Percentiles rank a stretch among this genome's conserved stretches.
Evolutionary conservation across 2,797 vertebrate species (phyloP).

Genomic region (Champsocephalus esox): DNA sequence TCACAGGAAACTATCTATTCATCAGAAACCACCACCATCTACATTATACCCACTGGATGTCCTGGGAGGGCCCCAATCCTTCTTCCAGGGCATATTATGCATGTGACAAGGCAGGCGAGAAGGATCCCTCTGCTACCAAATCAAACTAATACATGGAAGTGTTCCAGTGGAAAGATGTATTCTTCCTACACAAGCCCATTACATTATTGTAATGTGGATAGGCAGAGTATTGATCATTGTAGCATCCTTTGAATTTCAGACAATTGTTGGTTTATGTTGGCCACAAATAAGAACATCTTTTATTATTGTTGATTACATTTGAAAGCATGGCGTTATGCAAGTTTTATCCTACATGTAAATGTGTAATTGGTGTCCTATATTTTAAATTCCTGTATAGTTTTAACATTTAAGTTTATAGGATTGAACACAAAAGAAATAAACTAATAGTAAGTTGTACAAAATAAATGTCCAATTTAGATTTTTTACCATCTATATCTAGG

Average conservation of each 20-base stretch:
- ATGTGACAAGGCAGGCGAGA: conserved; percentile 12
- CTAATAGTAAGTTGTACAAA: background rate
- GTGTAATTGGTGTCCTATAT: too few species aligned
- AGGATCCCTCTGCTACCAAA: conserved; percentile 1
- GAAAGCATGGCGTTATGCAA: background rate
- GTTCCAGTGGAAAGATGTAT: conserved; percentile 22
- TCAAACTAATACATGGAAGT: conserved; percentile 12
- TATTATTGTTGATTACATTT: conserved; percentile 16
- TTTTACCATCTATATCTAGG: too few species aligned
- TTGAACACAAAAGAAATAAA: too few species aligned
- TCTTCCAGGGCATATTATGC: conserved; percentile 9
- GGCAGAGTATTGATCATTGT: conserved; percentile 16
- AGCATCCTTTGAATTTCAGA: conserved; percentile 43
- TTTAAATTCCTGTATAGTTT: too few species aligned
- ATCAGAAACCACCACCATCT: conserved; percentile 20
- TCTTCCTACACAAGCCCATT: background rate
- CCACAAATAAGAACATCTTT: background rate
- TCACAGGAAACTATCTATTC: conserved; percentile 21
- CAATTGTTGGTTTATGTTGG: background rate
- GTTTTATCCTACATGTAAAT: too few species aligned
- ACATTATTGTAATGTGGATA: conserved; percentile 18
- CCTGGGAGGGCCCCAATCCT: background rate
- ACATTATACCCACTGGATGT: conserved; percentile 6
- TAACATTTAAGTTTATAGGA: too few species aligned
- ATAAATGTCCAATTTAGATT: too few species aligned